These are phyloP conservation scores for Atherix ibis DNA, from an alignment of 2,888 invertebrate genomes.

Conservation along the genomic window DNA sequence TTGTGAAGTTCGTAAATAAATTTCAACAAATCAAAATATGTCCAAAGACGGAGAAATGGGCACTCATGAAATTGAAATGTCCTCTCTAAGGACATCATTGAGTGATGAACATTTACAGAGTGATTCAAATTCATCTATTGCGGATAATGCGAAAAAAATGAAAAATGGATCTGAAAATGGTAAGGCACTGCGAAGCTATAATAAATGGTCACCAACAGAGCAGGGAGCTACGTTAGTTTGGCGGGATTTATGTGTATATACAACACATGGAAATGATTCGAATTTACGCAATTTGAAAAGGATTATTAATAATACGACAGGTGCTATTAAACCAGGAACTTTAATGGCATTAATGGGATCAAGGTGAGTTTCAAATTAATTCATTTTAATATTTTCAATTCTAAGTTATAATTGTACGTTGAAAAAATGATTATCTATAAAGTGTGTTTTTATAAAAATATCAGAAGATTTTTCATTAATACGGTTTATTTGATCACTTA, in stretches of 20 bases:
- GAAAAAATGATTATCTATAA: no score
- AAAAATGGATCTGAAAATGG: conserved; percentile 11
- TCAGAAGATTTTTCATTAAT: no score
- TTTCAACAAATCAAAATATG: no score
- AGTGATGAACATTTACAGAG: not conserved
- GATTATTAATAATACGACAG: conserved; percentile 67
- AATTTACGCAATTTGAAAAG: conserved; percentile 41
- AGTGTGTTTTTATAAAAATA: no score
- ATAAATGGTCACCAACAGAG: conserved; percentile 38
- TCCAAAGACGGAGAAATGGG: no score
- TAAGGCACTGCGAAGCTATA: conserved; percentile 33
- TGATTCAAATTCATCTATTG: no score
- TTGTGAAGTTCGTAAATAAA: no score
- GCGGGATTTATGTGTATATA: conserved; percentile 62
- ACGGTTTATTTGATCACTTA: no score
- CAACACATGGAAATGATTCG: conserved; percentile 32
- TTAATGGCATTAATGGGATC: conserved; percentile 74
- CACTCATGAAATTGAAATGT: no score
- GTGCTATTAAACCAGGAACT: conserved; percentile 65
- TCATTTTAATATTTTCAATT: no score
- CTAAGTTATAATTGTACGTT: no score
- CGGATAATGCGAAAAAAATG: no score
- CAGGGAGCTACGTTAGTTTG: conserved; percentile 62
- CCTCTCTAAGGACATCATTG: not conserved
- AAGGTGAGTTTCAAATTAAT: conserved; percentile 44